These are phyloP conservation scores for Laticauda laticaudata DNA, from an alignment of 2,113 vertebrate species.

Conservation along the genomic window DNA sequence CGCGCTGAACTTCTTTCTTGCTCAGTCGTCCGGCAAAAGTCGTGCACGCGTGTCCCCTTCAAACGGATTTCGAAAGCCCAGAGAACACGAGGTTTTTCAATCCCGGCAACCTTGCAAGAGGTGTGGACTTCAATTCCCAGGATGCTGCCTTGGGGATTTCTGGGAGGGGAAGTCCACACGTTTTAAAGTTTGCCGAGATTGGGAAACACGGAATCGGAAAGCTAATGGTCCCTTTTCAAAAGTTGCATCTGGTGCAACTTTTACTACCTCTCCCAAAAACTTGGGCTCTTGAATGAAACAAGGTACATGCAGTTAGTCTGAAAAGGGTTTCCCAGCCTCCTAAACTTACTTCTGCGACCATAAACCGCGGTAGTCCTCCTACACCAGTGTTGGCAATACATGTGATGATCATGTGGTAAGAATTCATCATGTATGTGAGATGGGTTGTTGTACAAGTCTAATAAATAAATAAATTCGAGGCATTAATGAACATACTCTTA, in stretches of 20 bases:
- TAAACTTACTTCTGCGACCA: background rate
- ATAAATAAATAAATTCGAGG: background rate
- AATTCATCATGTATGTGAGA: background rate
- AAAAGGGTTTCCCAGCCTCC: background rate
- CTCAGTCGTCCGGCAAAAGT: too few relatives aligned
- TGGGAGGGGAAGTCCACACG: background rate
- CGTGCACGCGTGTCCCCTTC: background rate
- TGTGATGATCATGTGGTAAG: background rate
- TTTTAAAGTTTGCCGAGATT: background rate
- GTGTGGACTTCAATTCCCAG: background rate
- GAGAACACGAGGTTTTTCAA: background rate
- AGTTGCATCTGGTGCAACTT: background rate
- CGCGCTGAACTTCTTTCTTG: background rate
- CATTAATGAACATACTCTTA: background rate
- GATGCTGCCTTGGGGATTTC: background rate
- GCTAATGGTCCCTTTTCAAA: background rate
- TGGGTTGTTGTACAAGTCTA: background rate
- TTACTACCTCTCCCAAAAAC: background rate
- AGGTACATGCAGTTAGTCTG: background rate
- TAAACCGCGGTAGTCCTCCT: background rate
- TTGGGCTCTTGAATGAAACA: background rate
- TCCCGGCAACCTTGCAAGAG: background rate
- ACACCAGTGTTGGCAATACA: background rate
- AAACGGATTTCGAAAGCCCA: background rate
- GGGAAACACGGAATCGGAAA: background rate